phyloP scores from a whole-genome alignment of 2,797 vertebrate species.

The Eospalax fontanierii region DNA sequence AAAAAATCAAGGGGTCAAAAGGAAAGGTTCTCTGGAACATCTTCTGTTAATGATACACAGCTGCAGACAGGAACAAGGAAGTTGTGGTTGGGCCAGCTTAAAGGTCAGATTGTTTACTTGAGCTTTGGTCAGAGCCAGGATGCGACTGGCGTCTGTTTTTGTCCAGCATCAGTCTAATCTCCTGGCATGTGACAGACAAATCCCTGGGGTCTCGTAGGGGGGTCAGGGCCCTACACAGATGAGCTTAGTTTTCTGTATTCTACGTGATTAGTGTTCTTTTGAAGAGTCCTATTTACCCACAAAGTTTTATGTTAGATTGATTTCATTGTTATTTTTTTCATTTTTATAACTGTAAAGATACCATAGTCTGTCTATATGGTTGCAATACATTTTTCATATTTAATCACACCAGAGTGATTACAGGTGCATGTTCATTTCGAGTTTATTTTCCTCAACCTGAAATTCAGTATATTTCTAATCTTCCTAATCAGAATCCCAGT shows the following conservation, averaged over 20 bases:
- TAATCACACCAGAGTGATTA: neutral
- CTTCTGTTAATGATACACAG: too few relatives aligned
- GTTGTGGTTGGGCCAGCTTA: too few relatives aligned
- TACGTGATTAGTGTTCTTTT: neutral
- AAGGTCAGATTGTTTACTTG: too few relatives aligned
- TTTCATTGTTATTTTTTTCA: neutral
- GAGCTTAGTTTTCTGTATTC: neutral
- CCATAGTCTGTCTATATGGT: neutral
- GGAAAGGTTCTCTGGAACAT: too few relatives aligned
- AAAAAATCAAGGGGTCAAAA: too few relatives aligned
- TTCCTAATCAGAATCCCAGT: accelerated
- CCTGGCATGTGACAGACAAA: too few relatives aligned
- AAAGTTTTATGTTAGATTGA: neutral
- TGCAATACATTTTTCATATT: neutral
- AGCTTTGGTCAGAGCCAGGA: too few relatives aligned
- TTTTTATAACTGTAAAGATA: neutral
- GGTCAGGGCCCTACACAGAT: too few relatives aligned
- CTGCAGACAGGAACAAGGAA: too few relatives aligned
- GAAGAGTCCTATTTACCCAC: neutral
- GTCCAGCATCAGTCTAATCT: too few relatives aligned
- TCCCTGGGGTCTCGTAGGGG: too few relatives aligned
- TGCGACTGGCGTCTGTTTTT: too few relatives aligned
- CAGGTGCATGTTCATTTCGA: neutral
- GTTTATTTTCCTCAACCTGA: neutral
- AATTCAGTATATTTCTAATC: neutral